Evolutionary conservation across 1,140 invertebrate species (phyloP).

Genomic region (Pachypsylla venusta): DNA sequence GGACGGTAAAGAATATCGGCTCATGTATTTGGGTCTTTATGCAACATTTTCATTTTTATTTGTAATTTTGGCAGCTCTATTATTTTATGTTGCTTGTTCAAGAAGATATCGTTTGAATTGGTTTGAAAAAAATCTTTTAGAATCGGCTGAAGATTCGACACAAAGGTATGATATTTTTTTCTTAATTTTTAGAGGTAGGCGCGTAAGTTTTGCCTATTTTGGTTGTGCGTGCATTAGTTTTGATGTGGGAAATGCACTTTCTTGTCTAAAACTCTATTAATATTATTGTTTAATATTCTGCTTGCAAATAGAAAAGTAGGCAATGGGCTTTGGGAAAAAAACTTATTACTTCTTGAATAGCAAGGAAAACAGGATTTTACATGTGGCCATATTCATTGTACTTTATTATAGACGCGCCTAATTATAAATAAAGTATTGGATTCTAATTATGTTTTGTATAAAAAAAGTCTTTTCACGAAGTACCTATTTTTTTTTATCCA

Average conservation of each 20-base stretch:
- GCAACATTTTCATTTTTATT: slow-evolving; percentile 27
- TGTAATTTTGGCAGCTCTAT: slow-evolving; percentile 24
- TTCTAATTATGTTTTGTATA: too few relatives aligned
- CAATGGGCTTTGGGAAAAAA: too few relatives aligned
- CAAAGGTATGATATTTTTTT: slow-evolving; percentile 18
- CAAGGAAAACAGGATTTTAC: too few relatives aligned
- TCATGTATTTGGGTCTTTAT: slow-evolving; percentile 20
- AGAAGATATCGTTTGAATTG: slow-evolving; percentile 36
- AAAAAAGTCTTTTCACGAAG: too few relatives aligned
- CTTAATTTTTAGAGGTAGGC: neutral
- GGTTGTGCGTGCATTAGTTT: neutral
- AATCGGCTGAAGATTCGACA: slow-evolving; percentile 31
- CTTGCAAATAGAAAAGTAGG: too few relatives aligned
- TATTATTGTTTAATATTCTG: too few relatives aligned
- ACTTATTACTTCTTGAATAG: too few relatives aligned
- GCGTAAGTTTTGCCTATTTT: neutral
- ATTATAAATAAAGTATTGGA: too few relatives aligned
- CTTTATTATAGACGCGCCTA: too few relatives aligned
- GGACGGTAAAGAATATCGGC: neutral
- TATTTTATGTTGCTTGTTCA: slow-evolving; percentile 34
- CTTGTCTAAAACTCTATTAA: neutral
- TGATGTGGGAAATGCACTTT: neutral
- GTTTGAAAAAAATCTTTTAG: slow-evolving; percentile 37
- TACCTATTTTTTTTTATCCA: too few relatives aligned
- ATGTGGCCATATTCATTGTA: too few relatives aligned